A percentile compares a stretch with the other conserved stretches of the same genome.
Conservation (phyloP, 2,888 invertebrate species). For the Chrysolina haemoptera region DNA sequence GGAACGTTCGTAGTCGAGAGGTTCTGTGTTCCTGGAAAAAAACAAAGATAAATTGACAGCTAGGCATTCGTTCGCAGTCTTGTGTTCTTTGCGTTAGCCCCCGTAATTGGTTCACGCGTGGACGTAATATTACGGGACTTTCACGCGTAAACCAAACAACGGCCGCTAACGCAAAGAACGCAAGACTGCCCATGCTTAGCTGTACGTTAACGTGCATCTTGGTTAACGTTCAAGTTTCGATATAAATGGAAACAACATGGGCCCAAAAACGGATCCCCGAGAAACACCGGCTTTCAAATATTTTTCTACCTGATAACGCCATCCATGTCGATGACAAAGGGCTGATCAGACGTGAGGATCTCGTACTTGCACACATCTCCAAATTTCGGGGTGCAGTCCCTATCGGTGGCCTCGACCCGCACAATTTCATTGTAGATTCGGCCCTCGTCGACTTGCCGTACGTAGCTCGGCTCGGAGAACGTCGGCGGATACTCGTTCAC, state of each 20-base stretch:
- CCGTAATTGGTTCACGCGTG: too few relatives aligned
- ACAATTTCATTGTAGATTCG: constrained; percentile 91
- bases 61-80: too few relatives aligned
- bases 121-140: too few relatives aligned
- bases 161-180: too few relatives aligned
- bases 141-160: too few relatives aligned
- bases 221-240: too few relatives aligned
- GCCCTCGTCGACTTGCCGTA: constrained; percentile 92
- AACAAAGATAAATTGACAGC: not conserved
- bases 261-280: not conserved
- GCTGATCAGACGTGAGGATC: constrained; percentile 91
- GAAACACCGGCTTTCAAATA: not conserved
- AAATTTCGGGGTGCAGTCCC: constrained; percentile 95
- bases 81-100: too few relatives aligned
- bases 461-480: constrained; percentile 92
- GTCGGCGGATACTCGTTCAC: constrained; percentile 96
- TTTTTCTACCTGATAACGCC: constrained; percentile 82
- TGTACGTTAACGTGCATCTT: too few relatives aligned
- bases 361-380: constrained; percentile 98
- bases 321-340: constrained; percentile 92
- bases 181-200: too few relatives aligned
- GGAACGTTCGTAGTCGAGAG: constrained; percentile 91
- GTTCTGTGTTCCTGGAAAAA: constrained; percentile 82
- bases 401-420: constrained; percentile 91
- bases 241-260: not conserved